Evolutionary conservation across 2,797 vertebrate species (phyloP).

Genomic region (Lithobates sylvaticus): DNA sequence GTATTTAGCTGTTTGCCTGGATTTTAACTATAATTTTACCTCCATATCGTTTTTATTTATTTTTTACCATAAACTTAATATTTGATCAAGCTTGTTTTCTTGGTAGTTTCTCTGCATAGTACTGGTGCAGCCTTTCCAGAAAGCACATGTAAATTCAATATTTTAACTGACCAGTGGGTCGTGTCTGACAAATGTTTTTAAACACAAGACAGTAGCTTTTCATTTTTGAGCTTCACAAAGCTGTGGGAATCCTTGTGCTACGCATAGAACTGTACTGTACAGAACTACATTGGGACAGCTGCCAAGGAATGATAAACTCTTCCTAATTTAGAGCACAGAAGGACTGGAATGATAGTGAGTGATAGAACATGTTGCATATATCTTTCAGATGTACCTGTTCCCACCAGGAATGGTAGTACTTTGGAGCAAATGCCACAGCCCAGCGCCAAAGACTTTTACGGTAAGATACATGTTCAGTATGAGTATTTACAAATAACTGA

Average conservation of each 20-base stretch:
- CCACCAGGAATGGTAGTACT: slow-evolving; percentile 42
- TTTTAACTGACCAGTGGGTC: too few species aligned
- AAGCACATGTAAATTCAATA: neutral
- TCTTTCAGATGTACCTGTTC: slow-evolving; percentile 45
- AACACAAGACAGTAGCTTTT: neutral
- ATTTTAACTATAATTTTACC: too few species aligned
- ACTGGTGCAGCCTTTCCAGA: too few species aligned
- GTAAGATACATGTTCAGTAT: slow-evolving; percentile 28
- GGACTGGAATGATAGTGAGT: slow-evolving; percentile 1
- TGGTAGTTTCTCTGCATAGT: too few species aligned
- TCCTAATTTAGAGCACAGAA: slow-evolving; percentile 6
- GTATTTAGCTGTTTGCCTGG: too few species aligned
- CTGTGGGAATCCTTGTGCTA: neutral
- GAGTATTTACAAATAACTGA: too few species aligned
- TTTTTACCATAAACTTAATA: too few species aligned
- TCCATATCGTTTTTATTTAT: too few species aligned
- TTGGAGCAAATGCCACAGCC: slow-evolving; percentile 54
- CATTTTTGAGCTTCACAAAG: neutral
- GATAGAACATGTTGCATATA: slow-evolving; percentile 12
- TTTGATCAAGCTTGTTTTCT: too few species aligned
- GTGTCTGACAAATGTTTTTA: neutral
- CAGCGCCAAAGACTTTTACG: slow-evolving; percentile 58
- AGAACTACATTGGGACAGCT: neutral
- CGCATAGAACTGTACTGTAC: neutral
- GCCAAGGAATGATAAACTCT: neutral